Conservation (phyloP, 2,888 invertebrate genomes). For the Mycalesis mineus region DNA sequence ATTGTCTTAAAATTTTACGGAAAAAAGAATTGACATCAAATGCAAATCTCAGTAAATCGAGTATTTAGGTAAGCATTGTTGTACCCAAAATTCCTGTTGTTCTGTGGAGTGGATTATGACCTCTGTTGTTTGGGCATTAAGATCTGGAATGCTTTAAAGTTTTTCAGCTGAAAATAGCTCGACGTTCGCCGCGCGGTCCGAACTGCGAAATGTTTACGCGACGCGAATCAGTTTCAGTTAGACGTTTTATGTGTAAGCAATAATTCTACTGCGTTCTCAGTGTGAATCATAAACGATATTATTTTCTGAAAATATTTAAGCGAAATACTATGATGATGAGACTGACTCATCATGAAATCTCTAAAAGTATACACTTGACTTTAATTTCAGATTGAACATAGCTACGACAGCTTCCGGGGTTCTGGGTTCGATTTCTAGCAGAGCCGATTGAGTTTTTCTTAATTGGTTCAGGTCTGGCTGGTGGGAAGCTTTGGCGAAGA, state of each 20-base stretch:
- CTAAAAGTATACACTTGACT: no score
- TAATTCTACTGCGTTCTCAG: not conserved
- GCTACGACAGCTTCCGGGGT: no score
- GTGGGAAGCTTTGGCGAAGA: no score
- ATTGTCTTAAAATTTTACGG: conserved; percentile 1
- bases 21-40: conserved; percentile 11
- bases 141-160: conserved; percentile 11
- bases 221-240: conserved; percentile 18
- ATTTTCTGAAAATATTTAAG: no score
- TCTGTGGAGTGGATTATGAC: conserved; percentile 4
- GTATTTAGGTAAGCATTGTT: conserved; percentile 17
- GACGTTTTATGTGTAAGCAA: conserved; percentile 17
- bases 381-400: no score
- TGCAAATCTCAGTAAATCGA: conserved; percentile 8
- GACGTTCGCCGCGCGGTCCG: conserved; percentile 27
- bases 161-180: conserved; percentile 31
- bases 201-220: conserved; percentile 29
- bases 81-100: conserved; percentile 20
- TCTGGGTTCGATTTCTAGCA: no score
- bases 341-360: no score
- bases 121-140: conserved; percentile 11
- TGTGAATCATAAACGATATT: not conserved
- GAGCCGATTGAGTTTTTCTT: no score
- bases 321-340: no score
- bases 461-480: no score